Percentiles rank a stretch among this genome's conserved stretches.
Evolutionary conservation across 2,113 vertebrate species (phyloP).

Genomic region (Scophthalmus maximus): DNA sequence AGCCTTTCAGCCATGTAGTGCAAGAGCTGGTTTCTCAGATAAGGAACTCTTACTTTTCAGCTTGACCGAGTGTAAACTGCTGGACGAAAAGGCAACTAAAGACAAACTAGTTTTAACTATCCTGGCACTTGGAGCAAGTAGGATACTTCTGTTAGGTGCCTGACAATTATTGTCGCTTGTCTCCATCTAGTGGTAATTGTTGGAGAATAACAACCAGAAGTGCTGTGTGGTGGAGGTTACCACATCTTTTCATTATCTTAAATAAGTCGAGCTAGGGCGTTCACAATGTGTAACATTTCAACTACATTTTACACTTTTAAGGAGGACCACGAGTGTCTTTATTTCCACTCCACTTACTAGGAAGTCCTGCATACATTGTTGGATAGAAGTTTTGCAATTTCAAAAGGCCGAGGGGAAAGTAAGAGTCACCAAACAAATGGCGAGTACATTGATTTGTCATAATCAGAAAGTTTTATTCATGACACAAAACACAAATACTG

Average conservation of each 20-base stretch:
- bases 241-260: no score
- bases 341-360: no score
- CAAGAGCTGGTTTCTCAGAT: no score
- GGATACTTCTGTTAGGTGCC: background rate
- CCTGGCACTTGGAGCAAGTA: background rate
- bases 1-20: no score
- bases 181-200: slow-evolving; percentile 62
- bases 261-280: no score
- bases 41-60: background rate
- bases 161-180: slow-evolving; percentile 8
- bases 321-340: no score
- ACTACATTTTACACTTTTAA: no score
- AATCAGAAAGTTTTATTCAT: slow-evolving; percentile 39
- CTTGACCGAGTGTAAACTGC: background rate
- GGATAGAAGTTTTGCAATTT: no score
- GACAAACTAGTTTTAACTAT: background rate
- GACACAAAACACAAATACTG: slow-evolving; percentile 55
- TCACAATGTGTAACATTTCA: background rate
- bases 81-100: background rate
- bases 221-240: no score
- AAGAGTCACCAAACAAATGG: no score
- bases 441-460: background rate
- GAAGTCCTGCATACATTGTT: no score
- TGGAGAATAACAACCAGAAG: background rate
- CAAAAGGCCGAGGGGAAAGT: no score